phyloP scores from a whole-genome alignment of 1,140 invertebrate genomes.

The Drosophila parvula region DNA sequence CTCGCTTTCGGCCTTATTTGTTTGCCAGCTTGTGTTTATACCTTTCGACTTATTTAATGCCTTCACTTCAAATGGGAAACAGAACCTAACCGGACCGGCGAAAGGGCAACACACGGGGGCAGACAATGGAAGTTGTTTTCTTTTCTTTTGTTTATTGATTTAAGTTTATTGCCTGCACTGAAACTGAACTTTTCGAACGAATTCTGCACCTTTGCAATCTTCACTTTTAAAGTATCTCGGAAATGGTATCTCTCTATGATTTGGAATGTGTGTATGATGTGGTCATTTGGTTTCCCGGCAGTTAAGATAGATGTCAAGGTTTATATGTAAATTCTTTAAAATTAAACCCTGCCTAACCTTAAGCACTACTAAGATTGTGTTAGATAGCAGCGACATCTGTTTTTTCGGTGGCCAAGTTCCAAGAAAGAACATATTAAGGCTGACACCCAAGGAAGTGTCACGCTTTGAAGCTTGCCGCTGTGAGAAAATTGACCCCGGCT shows the following conservation, averaged over 20 bases:
- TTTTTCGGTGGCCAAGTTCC: conserved; percentile 22
- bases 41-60: conserved; percentile 79
- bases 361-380: conserved; percentile 22
- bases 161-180: conserved; percentile 65
- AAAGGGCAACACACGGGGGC: conserved; percentile 27
- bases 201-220: background rate
- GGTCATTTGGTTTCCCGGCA: background rate
- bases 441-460: conserved; percentile 37
- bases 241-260: background rate
- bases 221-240: background rate
- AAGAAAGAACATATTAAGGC: conserved; percentile 1
- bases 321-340: conserved; percentile 21
- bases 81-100: conserved; percentile 57
- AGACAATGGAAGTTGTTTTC: conserved; percentile 66
- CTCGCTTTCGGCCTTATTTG: conserved; percentile 59
- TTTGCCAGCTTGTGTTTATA: conserved; percentile 77
- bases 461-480: conserved; percentile 10
- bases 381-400: conserved; percentile 30
- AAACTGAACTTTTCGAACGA: background rate
- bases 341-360: conserved; percentile 17
- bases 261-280: background rate
- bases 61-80: conserved; percentile 76
- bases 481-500: conserved; percentile 11
- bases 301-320: conserved; percentile 9
- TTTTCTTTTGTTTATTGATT: conserved; percentile 71